These are phyloP conservation scores for Orchesella flavescens DNA, from an alignment of 2,888 invertebrate species.

Conservation along the genomic window DNA sequence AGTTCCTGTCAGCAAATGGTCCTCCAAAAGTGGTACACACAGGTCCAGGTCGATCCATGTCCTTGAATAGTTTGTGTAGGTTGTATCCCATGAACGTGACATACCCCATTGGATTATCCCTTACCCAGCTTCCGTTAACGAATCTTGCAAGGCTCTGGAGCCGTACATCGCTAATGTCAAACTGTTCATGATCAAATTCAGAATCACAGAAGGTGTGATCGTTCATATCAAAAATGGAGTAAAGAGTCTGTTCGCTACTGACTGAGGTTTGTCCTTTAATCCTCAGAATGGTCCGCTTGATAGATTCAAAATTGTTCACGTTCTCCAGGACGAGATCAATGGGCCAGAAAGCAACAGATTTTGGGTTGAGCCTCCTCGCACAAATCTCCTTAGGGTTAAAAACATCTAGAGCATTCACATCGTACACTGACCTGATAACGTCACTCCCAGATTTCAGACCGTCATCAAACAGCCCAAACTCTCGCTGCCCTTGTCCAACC, in stretches of 20 bases:
- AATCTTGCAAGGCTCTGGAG: neutral
- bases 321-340: neutral
- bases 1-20: slow-evolving; percentile 20
- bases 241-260: neutral
- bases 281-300: slow-evolving; percentile 4
- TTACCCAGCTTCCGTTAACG: neutral
- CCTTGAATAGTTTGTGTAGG: slow-evolving; percentile 24
- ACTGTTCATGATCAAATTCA: neutral
- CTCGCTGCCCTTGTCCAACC: slow-evolving; percentile 8
- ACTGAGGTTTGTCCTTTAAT: neutral
- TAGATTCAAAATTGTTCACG: neutral
- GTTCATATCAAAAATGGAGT: neutral
- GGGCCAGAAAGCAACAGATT: slow-evolving; percentile 21
- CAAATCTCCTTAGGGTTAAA: slow-evolving; percentile 28
- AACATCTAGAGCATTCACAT: slow-evolving; percentile 10
- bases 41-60: neutral
- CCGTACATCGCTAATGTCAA: neutral
- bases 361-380: slow-evolving; percentile 6
- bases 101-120: slow-evolving; percentile 4
- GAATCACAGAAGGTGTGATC: too few relatives aligned
- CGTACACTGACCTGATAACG: neutral
- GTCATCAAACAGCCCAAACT: slow-evolving; percentile 44
- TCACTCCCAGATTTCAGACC: neutral
- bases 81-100: slow-evolving; percentile 32
- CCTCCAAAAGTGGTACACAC: neutral